Base-by-base conservation (phyloP, 2,797 vertebrate genomes). In the Semaprochilodus insignis region DNA sequence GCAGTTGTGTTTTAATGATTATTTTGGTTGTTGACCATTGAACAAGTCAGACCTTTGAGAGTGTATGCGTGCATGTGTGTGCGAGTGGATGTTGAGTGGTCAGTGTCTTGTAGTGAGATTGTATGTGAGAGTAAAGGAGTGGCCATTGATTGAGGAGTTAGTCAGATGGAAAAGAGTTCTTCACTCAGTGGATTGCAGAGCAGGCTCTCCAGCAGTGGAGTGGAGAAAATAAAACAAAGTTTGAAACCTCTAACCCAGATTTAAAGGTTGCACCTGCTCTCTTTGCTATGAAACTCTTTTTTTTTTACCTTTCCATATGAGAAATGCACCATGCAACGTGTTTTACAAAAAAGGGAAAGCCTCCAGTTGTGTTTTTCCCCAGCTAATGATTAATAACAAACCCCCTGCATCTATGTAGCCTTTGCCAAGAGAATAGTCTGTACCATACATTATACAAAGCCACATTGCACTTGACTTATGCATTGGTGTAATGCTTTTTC, bases 141-240 rank as follows among this genome's bases (percentile, higher is more conserved):
- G 4, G 44, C 23, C 78, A 80, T 80, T 66, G 84, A 82, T 80
- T 13, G 70, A 66, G 69, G 34, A 77, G 31, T 67, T 62, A 84
- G 83, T 79, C 66, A 74, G 81, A 85, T 77, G 80, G 77, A 82
- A 82, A 73, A 85, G 77, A 63, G 80, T 72, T 77, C 78, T 63
- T 82, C 75, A 71, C 72, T 78, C 74, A 78, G 44, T 81, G 60
- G 67, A 80, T 70, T 65, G 80, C 21, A 55, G 63, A 70, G 31
- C 4, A 25, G 16, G 51, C 14, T 44, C 48, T 13, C 44, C 51
- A 57, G 34, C 4, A 0, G 17, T 15, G 69, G 17, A 14, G 27
- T 63, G 74, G 54, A 25, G 27, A 23, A 13, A 34, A 14, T 21
- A 44, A 70, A 17, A 15, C 21, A 40, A 66, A 74, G 34, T 73